Evolutionary conservation across 2,888 invertebrate genomes (phyloP).

Genomic region (Portevinia maculata): DNA sequence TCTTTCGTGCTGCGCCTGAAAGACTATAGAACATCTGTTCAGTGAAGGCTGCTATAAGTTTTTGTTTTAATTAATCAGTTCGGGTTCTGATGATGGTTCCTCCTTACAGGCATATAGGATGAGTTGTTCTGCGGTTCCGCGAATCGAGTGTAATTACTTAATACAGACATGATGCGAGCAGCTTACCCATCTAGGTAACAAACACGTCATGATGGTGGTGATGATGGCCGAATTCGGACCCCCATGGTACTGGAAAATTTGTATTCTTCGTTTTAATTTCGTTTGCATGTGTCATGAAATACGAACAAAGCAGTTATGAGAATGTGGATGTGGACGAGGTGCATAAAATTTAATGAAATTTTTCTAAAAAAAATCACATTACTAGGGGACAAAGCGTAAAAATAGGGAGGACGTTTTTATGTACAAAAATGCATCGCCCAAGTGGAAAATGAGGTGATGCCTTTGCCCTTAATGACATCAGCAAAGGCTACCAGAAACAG

Average conservation of each 20-base stretch:
- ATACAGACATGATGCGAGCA: conserved; percentile 38
- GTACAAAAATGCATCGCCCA: conserved; percentile 23
- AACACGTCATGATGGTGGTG: conserved; percentile 43
- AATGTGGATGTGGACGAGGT: neutral
- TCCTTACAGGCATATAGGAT: conserved; percentile 8
- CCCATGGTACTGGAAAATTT: neutral
- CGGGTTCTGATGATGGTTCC: conserved; percentile 32
- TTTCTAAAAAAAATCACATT: conserved; percentile 24
- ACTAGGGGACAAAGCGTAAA: neutral
- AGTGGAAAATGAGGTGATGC: conserved; percentile 43
- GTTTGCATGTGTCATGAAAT: conserved; percentile 28
- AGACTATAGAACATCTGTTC: neutral
- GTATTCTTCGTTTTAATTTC: conserved; percentile 5
- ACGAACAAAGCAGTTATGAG: conserved; percentile 10
- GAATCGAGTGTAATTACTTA: conserved; percentile 47
- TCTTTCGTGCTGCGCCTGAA: conserved; percentile 16
- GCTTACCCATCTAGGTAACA: conserved; percentile 14
- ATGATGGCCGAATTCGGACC: conserved; percentile 37
- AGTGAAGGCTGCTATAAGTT: conserved; percentile 1
- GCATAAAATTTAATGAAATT: conserved; percentile 42
- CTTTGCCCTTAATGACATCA: conserved; percentile 13
- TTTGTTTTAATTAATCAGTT: conserved; percentile 55
- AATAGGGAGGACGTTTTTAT: conserved; percentile 20
- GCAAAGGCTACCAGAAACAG: conserved; percentile 4
- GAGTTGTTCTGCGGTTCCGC: conserved; percentile 9